phyloP scores from a whole-genome alignment of 2,888 invertebrate genomes.

The Dynastes grantii region DNA sequence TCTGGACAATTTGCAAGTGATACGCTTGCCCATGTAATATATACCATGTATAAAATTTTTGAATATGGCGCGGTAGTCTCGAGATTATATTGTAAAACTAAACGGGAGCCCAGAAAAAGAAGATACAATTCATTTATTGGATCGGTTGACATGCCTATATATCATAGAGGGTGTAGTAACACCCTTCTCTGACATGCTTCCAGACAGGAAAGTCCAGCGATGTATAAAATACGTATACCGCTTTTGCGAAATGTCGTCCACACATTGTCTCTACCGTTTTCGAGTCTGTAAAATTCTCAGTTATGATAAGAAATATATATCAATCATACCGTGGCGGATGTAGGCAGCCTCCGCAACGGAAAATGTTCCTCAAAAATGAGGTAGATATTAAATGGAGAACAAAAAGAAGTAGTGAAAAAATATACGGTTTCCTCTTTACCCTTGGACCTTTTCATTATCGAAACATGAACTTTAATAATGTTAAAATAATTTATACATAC shows the following conservation, averaged over 20 bases:
- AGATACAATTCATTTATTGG: conserved; percentile 54
- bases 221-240: conserved; percentile 59
- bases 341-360: conserved; percentile 45
- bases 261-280: conserved; percentile 59
- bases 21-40: neutral
- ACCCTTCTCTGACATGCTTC: conserved; percentile 54
- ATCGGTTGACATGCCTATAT: conserved; percentile 56
- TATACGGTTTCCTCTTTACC: neutral
- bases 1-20: conserved; percentile 10
- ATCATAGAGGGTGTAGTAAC: conserved; percentile 55
- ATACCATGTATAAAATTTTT: conserved; percentile 1
- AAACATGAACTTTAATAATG: no score
- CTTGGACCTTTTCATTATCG: no score
- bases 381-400: conserved; percentile 20
- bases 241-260: conserved; percentile 61
- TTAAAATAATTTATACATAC: no score
- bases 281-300: conserved; percentile 53
- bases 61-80: conserved; percentile 1
- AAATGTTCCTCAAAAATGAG: conserved; percentile 38
- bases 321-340: conserved; percentile 53
- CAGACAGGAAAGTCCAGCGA: conserved; percentile 44
- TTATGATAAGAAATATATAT: conserved; percentile 54
- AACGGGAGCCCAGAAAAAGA: conserved; percentile 33
- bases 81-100: conserved; percentile 46
- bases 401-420: neutral